phyloP scores from a whole-genome alignment of 2,113 vertebrate genomes.

The Rhynchomys soricoides region DNA sequence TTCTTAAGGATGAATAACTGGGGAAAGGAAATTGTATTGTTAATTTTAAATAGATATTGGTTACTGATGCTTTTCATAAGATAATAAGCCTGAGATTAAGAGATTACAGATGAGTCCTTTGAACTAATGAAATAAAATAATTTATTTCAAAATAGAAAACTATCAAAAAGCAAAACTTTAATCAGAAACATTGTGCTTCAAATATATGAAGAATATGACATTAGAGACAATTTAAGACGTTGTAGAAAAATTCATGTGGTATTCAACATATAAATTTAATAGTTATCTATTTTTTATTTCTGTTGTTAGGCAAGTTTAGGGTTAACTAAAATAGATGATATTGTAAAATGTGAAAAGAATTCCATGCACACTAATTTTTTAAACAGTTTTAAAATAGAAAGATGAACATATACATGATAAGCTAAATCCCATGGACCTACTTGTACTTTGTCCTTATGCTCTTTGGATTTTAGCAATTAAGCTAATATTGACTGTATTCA shows the following conservation, averaged over 20 bases:
- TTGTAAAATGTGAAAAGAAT: not conserved
- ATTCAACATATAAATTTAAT: not conserved
- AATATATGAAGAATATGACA: not conserved
- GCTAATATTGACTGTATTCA: not conserved
- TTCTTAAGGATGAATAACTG: not conserved
- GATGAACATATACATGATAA: not conserved
- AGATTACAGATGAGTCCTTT: not conserved
- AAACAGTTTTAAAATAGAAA: not conserved
- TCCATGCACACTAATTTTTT: not conserved
- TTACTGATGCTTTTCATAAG: not conserved
- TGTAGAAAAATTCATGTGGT: not conserved
- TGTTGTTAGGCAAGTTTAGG: not conserved
- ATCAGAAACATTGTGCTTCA: not conserved
- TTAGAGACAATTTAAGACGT: not conserved
- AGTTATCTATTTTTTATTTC: not conserved
- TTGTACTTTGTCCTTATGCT: not conserved
- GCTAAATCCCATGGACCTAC: not conserved
- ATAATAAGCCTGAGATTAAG: not conserved
- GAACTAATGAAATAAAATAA: slow-evolving; percentile 7
- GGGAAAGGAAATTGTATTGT: not conserved
- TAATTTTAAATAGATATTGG: not conserved
- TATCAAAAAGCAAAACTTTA: not conserved
- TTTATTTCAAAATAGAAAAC: not conserved
- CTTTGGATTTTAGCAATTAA: not conserved
- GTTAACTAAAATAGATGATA: not conserved